A percentile compares a stretch with the other conserved stretches of the same genome.
phyloP scores from a whole-genome alignment of 2,113 vertebrate species.

The Myanophis thanlyinensis region DNA sequence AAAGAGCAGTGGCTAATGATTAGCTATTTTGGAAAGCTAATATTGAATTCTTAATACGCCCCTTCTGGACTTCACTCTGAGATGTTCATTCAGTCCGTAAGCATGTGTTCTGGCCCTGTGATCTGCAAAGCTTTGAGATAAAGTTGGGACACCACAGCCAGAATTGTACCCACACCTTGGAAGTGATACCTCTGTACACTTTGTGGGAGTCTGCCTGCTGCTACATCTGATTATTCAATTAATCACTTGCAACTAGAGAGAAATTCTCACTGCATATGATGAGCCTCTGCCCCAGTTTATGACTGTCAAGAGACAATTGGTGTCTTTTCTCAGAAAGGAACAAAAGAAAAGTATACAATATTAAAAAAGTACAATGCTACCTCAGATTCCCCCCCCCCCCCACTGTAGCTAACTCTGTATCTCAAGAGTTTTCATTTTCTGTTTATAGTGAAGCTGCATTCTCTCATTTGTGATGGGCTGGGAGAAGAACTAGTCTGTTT shows the following conservation, averaged over 20 bases:
- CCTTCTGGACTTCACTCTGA: constrained; percentile 65
- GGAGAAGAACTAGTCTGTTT: not conserved
- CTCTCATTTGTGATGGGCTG: not conserved
- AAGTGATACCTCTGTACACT: constrained; percentile 19
- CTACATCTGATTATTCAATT: not conserved
- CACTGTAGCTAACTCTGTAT: not conserved
- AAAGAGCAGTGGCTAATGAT: constrained; percentile 79
- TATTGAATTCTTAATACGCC: constrained; percentile 79
- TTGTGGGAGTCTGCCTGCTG: constrained; percentile 15
- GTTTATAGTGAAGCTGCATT: not conserved
- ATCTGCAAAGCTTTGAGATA: constrained; percentile 43
- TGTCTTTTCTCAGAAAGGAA: accelerated
- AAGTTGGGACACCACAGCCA: constrained; percentile 51
- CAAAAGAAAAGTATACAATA: not conserved
- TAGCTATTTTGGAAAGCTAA: constrained; percentile 77
- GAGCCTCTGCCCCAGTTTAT: constrained; percentile 27
- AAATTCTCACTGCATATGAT: constrained; percentile 64
- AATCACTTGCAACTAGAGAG: constrained; percentile 35
- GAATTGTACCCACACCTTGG: constrained; percentile 34
- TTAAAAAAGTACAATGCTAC: not conserved
- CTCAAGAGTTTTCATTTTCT: not conserved
- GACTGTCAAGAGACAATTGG: not conserved
- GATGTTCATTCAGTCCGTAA: constrained; percentile 64
- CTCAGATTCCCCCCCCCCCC: too few species aligned
- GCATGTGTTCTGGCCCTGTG: constrained; percentile 62